A percentile compares a stretch with the other conserved stretches of the same genome.
Conservation (phyloP, 2,113 vertebrate genomes). For the Fukomys damarensis region DNA sequence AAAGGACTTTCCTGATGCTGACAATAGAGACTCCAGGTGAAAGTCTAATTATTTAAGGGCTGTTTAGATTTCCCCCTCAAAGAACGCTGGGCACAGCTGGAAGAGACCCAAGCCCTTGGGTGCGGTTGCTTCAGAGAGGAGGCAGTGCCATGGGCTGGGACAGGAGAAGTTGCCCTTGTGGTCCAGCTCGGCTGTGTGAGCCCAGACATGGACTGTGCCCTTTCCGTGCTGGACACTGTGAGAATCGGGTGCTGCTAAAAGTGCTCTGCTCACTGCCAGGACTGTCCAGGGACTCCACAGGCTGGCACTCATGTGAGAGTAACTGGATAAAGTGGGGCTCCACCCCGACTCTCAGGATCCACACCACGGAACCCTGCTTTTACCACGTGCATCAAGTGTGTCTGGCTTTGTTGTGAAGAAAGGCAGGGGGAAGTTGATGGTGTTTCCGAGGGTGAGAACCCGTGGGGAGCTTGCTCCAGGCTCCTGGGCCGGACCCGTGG, state of each 20-base stretch:
- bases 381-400: not conserved
- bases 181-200: not conserved
- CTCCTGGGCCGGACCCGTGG: not conserved
- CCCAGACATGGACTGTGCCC: no score
- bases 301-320: not conserved
- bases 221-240: not conserved
- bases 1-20: not conserved
- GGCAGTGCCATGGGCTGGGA: not conserved
- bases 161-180: not conserved
- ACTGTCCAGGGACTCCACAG: not conserved
- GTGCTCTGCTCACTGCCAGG: not conserved
- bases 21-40: not conserved
- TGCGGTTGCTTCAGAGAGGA: not conserved
- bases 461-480: not conserved
- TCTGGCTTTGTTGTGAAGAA: not conserved
- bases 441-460: not conserved
- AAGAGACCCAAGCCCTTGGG: not conserved
- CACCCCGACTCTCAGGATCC: not conserved
- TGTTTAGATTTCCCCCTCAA: not conserved
- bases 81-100: not conserved
- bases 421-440: no score
- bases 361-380: not conserved
- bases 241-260: not conserved
- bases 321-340: not conserved
- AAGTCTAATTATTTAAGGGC: not conserved